Conservation (phyloP, 2,888 invertebrate species). For the Dinocampus coccinellae region DNA sequence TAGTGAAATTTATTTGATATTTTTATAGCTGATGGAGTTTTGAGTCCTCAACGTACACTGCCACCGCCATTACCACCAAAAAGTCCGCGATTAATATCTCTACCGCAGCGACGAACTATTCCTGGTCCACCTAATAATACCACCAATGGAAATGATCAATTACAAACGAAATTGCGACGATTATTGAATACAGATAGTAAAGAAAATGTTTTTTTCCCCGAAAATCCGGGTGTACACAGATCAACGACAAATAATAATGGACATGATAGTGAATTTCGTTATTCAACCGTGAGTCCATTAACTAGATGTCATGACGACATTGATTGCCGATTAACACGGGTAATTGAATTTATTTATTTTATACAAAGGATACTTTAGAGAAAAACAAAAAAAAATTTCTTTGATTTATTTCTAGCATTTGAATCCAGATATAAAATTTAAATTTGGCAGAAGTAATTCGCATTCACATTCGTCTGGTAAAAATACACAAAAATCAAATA, state of each 20-base stretch:
- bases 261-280: slow-evolving; percentile 62
- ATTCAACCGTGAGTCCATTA: slow-evolving; percentile 60
- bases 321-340: neutral
- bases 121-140: slow-evolving; percentile 62
- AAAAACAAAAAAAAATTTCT: neutral
- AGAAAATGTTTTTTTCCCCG: slow-evolving; percentile 76
- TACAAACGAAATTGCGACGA: slow-evolving; percentile 84
- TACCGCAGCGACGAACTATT: slow-evolving; percentile 64
- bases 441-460: slow-evolving; percentile 66
- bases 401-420: slow-evolving; percentile 52
- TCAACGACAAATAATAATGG: slow-evolving; percentile 35
- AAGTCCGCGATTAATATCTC: slow-evolving; percentile 71
- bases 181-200: slow-evolving; percentile 82
- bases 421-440: slow-evolving; percentile 60
- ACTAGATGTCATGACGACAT: slow-evolving; percentile 59
- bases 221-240: slow-evolving; percentile 51
- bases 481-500: slow-evolving; percentile 57
- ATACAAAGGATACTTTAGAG: neutral
- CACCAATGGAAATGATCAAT: slow-evolving; percentile 72
- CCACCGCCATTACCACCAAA: slow-evolving; percentile 70
- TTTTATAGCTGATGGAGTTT: slow-evolving; percentile 55
- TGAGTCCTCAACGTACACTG: slow-evolving; percentile 64
- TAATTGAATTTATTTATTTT: neutral
- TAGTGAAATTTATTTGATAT: neutral
- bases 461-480: slow-evolving; percentile 63